These are phyloP conservation scores for Cacatua alba DNA, from an alignment of 2,113 vertebrate genomes.

Conservation along the genomic window DNA sequence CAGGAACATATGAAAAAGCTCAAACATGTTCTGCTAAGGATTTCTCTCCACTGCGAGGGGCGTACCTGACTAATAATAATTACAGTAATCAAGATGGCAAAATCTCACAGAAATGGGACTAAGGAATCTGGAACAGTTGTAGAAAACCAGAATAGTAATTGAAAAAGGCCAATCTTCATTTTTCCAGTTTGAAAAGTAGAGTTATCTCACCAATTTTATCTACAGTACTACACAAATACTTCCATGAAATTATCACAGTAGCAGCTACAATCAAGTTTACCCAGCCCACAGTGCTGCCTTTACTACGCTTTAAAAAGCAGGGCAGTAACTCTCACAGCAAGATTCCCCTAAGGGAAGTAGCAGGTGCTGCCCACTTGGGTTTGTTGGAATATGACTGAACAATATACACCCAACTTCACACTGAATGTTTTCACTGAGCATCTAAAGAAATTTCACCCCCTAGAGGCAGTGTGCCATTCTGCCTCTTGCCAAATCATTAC, in stretches of 20 bases:
- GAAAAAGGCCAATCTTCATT: background rate
- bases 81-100: background rate
- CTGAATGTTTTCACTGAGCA: background rate
- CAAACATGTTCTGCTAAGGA: background rate
- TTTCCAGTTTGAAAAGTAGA: background rate
- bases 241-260: background rate
- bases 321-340: background rate
- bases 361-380: fast-evolving
- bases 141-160: background rate
- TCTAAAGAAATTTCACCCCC: background rate
- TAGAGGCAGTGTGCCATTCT: background rate
- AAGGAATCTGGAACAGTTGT: background rate
- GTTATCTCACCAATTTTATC: background rate
- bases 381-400: background rate
- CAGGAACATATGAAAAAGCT: background rate
- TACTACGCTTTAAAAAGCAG: background rate
- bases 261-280: background rate
- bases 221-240: background rate
- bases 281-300: background rate
- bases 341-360: background rate
- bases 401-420: background rate
- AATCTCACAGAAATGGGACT: background rate
- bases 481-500: background rate
- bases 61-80: background rate
- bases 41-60: background rate